These are phyloP conservation scores for Drosophila fungiperda DNA, from an alignment of 2,888 invertebrate species.

Conservation along the genomic window DNA sequence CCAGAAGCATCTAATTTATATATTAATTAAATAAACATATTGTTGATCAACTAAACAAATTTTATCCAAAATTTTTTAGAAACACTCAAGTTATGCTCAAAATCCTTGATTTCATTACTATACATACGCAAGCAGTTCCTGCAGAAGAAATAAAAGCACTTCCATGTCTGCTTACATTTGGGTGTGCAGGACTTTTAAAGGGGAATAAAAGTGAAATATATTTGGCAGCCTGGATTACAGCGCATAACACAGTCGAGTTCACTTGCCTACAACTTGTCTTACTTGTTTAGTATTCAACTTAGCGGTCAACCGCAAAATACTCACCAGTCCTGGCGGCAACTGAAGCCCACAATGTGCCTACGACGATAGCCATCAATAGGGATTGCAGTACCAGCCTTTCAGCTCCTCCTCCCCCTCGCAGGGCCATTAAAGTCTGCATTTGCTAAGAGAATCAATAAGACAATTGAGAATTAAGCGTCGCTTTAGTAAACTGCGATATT, in stretches of 20 bases:
- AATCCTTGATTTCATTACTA: too few relatives aligned
- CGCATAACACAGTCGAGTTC: not conserved
- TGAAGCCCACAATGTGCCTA: conserved; percentile 70
- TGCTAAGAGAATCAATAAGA: conserved; percentile 7
- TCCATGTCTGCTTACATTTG: not conserved
- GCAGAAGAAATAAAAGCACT: not conserved
- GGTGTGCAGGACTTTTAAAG: not conserved
- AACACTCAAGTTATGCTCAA: too few relatives aligned
- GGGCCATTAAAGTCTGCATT: conserved; percentile 12
- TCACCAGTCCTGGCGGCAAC: conserved; percentile 79
- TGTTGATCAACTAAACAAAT: too few relatives aligned
- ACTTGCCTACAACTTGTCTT: not conserved
- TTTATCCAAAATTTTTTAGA: too few relatives aligned
- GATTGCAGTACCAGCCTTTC: conserved; percentile 22
- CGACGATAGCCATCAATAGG: conserved; percentile 48
- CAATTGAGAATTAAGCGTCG: conserved; percentile 23
- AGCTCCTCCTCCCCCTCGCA: not conserved
- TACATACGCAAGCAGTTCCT: too few relatives aligned
- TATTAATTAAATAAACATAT: too few relatives aligned
- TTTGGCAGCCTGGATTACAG: not conserved
- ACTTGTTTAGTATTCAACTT: conserved; percentile 29
- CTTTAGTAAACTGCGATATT: conserved; percentile 38
- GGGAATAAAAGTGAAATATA: not conserved
- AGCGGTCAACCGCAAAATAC: conserved; percentile 39
- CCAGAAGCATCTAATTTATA: not conserved